A percentile compares a stretch with the other conserved stretches of the same genome.
phyloP scores from a whole-genome alignment of 2,797 vertebrate genomes.

The Agapornis canus region DNA sequence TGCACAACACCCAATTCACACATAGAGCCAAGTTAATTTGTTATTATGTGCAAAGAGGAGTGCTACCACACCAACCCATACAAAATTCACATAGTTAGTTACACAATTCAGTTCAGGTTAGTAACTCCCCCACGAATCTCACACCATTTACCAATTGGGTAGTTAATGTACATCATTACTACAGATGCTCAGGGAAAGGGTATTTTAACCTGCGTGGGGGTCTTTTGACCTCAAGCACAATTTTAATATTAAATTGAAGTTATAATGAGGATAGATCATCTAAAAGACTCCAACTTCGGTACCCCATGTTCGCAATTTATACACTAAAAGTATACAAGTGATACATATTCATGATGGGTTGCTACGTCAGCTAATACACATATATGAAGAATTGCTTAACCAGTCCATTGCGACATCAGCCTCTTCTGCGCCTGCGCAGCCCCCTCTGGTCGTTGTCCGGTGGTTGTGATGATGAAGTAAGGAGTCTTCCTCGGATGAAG shows the following conservation, averaged over 20 bases:
- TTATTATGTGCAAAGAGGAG: neutral
- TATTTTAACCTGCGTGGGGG: neutral
- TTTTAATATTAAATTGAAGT: neutral
- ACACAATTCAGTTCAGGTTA: neutral
- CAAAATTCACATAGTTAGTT: neutral
- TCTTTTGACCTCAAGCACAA: neutral
- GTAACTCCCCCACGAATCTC: neutral
- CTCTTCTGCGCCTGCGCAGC: too few relatives aligned
- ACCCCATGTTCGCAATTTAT: too few relatives aligned
- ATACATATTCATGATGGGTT: too few relatives aligned
- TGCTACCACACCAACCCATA: neutral
- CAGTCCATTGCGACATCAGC: too few relatives aligned
- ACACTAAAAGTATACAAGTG: too few relatives aligned
- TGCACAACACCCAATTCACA: neutral
- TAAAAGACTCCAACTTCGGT: neutral
- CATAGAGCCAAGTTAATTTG: neutral
- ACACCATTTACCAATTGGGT: neutral
- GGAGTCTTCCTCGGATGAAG: too few relatives aligned
- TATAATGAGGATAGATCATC: neutral
- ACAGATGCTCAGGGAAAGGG: neutral
- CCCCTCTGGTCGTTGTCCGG: too few relatives aligned
- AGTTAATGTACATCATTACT: neutral
- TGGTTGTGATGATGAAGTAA: too few relatives aligned
- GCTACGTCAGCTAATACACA: too few relatives aligned
- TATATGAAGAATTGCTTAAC: too few relatives aligned